phyloP scores from a whole-genome alignment of 2,888 invertebrate genomes.

The Drosophila testacea region DNA sequence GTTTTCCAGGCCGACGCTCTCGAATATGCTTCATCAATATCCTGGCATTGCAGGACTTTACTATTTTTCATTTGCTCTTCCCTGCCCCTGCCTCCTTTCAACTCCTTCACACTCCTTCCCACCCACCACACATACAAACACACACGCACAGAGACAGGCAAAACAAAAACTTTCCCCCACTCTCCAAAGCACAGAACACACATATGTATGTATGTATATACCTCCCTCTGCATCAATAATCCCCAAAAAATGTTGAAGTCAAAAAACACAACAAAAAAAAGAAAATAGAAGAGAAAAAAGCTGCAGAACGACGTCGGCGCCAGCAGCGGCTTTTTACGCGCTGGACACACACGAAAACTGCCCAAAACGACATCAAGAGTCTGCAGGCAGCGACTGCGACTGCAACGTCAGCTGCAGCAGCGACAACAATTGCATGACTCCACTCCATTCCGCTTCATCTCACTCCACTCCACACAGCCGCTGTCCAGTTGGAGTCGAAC shows the following conservation, averaged over 20 bases:
- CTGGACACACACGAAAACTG: slow-evolving; percentile 68
- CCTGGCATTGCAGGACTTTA: slow-evolving; percentile 58
- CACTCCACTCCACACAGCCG: slow-evolving; percentile 17
- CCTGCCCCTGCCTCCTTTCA: slow-evolving; percentile 25
- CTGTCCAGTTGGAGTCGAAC: slow-evolving; percentile 74
- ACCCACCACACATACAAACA: slow-evolving; percentile 47
- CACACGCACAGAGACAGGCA: slow-evolving; percentile 36
- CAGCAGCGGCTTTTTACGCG: slow-evolving; percentile 78
- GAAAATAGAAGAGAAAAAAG: slow-evolving; percentile 63
- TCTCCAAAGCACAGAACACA: not conserved
- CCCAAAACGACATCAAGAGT: slow-evolving; percentile 27
- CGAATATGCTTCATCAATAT: slow-evolving; percentile 83
- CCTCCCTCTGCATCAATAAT: slow-evolving; percentile 78
- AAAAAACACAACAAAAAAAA: slow-evolving; percentile 51
- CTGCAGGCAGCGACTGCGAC: slow-evolving; percentile 27
- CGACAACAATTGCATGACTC: too few species aligned
- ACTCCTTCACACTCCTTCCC: slow-evolving; percentile 41
- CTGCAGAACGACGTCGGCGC: slow-evolving; percentile 43
- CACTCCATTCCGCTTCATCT: too few species aligned
- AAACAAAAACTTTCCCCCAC: slow-evolving; percentile 44
- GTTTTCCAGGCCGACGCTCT: slow-evolving; percentile 44
- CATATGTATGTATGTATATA: not conserved
- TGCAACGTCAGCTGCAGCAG: slow-evolving; percentile 22
- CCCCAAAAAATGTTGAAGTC: slow-evolving; percentile 67
- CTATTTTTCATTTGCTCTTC: slow-evolving; percentile 64